A percentile compares a stretch with the other conserved stretches of the same genome.
phyloP scores from a whole-genome alignment of 1,140 invertebrate genomes.

The Zeugodacus cucurbitae region DNA sequence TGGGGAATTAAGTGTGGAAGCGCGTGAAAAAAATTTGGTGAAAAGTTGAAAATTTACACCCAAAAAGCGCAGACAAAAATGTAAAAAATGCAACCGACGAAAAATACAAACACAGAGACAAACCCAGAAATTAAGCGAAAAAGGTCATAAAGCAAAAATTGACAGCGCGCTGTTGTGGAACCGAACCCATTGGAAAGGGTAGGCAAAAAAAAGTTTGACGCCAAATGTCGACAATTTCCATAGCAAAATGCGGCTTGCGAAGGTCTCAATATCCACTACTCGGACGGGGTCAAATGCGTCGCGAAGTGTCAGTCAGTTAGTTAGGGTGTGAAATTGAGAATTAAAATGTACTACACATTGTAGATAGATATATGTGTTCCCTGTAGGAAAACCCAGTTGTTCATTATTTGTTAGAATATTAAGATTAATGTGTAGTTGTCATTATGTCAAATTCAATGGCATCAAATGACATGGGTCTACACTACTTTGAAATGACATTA shows the following conservation, averaged over 20 bases:
- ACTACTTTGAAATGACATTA: too few relatives aligned
- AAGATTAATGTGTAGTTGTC: background rate
- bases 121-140: conserved; percentile 2
- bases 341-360: conserved; percentile 58
- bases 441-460: too few relatives aligned
- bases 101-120: conserved; percentile 52
- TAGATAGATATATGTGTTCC: too few relatives aligned
- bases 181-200: conserved; percentile 4
- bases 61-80: conserved; percentile 38
- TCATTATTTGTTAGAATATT: background rate
- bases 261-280: background rate
- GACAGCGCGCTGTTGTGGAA: conserved; percentile 27
- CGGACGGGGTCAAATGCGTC: background rate
- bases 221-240: conserved; percentile 10
- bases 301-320: conserved; percentile 41
- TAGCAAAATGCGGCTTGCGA: background rate
- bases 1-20: background rate
- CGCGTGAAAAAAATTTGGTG: background rate
- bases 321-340: conserved; percentile 64
- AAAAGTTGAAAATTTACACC: conserved; percentile 30
- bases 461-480: too few relatives aligned
- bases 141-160: conserved; percentile 47
- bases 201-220: background rate
- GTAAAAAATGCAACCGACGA: background rate
- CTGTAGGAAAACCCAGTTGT: too few relatives aligned